Conservation (phyloP, 2,888 invertebrate species). For the Stegophylla sp. region DNA sequence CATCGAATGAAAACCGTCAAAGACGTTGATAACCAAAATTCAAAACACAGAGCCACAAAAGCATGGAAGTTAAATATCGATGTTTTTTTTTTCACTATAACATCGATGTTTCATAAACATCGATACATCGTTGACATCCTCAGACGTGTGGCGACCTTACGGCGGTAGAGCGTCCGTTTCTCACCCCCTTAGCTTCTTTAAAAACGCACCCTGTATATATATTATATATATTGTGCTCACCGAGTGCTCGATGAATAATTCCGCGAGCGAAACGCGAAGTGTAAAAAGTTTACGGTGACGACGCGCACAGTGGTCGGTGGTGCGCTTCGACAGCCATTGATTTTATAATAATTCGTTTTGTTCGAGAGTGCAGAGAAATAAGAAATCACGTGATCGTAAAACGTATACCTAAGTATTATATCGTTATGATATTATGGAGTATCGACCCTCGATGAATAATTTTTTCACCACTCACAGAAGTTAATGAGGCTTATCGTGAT, state of each 20-base stretch:
- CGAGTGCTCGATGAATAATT: background rate
- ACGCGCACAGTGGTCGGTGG: background rate
- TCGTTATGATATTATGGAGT: too few relatives aligned
- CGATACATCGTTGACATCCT: too few relatives aligned
- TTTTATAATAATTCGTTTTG: conserved; percentile 1
- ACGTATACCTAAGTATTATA: too few relatives aligned
- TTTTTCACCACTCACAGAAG: conserved; percentile 12
- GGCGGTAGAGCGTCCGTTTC: too few relatives aligned
- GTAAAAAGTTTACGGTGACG: background rate
- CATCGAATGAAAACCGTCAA: too few relatives aligned
- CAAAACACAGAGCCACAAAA: too few relatives aligned
- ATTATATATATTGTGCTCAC: background rate
- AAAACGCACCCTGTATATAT: background rate
- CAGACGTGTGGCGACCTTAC: too few relatives aligned
- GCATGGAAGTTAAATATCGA: too few relatives aligned
- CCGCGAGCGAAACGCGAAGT: background rate
- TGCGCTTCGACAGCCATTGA: background rate
- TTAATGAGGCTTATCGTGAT: conserved; percentile 39
- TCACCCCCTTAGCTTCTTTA: too few relatives aligned
- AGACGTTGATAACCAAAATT: too few relatives aligned
- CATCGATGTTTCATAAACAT: too few relatives aligned
- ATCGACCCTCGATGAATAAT: conserved; percentile 31
- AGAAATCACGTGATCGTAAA: conserved; percentile 9
- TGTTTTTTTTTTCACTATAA: too few relatives aligned
- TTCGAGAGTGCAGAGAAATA: background rate